Evolutionary conservation across 2,113 vertebrate species (phyloP).

Genomic region (Oncorhynchus mykiss): DNA sequence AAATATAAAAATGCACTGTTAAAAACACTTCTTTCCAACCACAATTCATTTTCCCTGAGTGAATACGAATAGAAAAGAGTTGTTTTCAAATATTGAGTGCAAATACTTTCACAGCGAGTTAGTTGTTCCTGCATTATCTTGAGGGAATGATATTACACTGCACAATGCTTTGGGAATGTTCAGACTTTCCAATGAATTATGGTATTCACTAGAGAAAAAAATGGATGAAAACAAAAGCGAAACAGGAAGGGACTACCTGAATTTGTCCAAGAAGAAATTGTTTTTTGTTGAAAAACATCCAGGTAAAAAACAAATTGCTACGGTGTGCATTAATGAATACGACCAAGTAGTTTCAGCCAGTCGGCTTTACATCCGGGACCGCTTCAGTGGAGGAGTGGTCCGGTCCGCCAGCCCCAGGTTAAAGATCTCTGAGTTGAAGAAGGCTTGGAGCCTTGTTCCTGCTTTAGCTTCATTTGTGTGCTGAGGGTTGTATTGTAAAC

Average conservation of each 20-base stretch:
- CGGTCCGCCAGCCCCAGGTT: slow-evolving; percentile 84
- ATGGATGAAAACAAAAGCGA: too few relatives aligned
- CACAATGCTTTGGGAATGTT: slow-evolving; percentile 64
- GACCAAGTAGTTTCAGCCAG: background rate
- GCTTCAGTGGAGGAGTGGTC: slow-evolving; percentile 71
- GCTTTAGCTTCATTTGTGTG: slow-evolving; percentile 94
- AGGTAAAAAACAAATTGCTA: too few relatives aligned
- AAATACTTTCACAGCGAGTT: slow-evolving; percentile 68
- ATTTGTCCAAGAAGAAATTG: background rate
- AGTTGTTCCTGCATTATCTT: slow-evolving; percentile 77
- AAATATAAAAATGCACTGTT: slow-evolving; percentile 47
- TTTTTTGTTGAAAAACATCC: background rate
- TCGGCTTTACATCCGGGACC: slow-evolving; percentile 78
- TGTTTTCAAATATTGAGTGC: slow-evolving; percentile 78
- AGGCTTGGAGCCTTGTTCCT: slow-evolving; percentile 87
- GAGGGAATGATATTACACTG: slow-evolving; percentile 59
- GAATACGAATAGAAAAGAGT: slow-evolving; percentile 75
- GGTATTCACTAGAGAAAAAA: too few relatives aligned
- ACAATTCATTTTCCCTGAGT: slow-evolving; percentile 79
- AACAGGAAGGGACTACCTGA: too few relatives aligned
- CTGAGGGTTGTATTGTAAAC: slow-evolving; percentile 92
- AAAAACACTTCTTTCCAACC: slow-evolving; percentile 41
- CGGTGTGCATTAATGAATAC: background rate
- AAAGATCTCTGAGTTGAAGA: slow-evolving; percentile 86
- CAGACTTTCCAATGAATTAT: background rate